Base-by-base conservation (phyloP, 2,797 vertebrate genomes). In the Macrochelys suwanniensis region DNA sequence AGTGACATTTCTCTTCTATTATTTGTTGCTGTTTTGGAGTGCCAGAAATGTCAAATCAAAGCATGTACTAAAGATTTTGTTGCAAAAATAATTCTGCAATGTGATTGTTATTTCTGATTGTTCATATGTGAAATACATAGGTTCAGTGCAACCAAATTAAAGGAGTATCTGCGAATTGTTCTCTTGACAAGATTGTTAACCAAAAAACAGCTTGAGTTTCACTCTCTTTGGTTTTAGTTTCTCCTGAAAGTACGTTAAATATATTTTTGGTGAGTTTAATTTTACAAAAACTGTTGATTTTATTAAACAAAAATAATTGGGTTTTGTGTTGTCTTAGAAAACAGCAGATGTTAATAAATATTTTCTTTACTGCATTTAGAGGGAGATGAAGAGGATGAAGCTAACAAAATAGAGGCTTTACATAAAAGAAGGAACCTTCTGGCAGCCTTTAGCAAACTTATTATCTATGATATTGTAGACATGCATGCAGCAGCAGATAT, bases 401-500 rank as follows among this genome's bases (percentile, higher is more conserved):
- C 99, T 94, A 99, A 99, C 98, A 99, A 99, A 98, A 99, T 99
- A 21, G 99, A 99, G 97, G 99, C 99, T 91, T 99, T 99, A 80
- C 99, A 99, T 98, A 99, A 99, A 97, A 99, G 99, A 97, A 99
- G 99, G 96, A 99, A 99, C 96, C 99, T 99, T 88, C 97, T 99
- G 61, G 99, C 99, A 33, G 99, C 99, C 89, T 99, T 99, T 97
- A 99, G 99, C 98, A 99, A 99, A 97, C 99, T 99, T 96, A 99
- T 99, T 92, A 99, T 99, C 97, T 99, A 99, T 74, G 99, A 99
- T 97, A 99, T 99, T 57, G 99, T 99, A n/a, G 99, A 99, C 98
- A 99, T 99, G 99, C 99, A 99, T 2, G 99, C 99, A 84, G 99
- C 99, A 89, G 99, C 99, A 8, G 99, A 99, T 98, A 99, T 99